Evolutionary conservation across 35 echinoderm and acorn worm species (phyloP).

Genomic region (Eucidaris tribuloides): DNA sequence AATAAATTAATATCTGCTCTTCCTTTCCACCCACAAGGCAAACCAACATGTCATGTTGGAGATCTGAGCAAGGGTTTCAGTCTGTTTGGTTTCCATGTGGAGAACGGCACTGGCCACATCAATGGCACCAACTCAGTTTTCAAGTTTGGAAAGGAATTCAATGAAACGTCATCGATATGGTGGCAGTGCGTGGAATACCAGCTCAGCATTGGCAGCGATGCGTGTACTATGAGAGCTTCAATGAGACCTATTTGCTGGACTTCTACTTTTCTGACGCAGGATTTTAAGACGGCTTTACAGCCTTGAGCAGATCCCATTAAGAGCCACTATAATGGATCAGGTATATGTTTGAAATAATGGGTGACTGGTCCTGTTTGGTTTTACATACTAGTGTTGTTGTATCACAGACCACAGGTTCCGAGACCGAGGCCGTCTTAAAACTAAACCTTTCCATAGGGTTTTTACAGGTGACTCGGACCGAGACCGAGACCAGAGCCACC

Average conservation of each 20-base stretch:
- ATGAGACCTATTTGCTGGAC: slow-evolving; percentile 12
- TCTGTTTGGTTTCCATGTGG: slow-evolving; percentile 48
- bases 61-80: slow-evolving; percentile 4
- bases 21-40: too few relatives aligned
- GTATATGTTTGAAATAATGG: too few relatives aligned
- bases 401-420: too few relatives aligned
- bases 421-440: too few relatives aligned
- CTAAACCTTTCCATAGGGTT: too few relatives aligned
- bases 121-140: slow-evolving; percentile 39
- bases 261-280: slow-evolving; percentile 49
- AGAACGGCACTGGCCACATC: slow-evolving; percentile 30
- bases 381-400: too few relatives aligned
- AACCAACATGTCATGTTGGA: too few relatives aligned
- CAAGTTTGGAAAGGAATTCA: slow-evolving; percentile 52
- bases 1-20: too few relatives aligned
- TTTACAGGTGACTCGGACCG: too few relatives aligned
- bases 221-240: neutral
- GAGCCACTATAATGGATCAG: slow-evolving; percentile 60
- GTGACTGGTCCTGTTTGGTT: too few relatives aligned
- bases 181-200: slow-evolving; percentile 45
- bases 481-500: too few relatives aligned
- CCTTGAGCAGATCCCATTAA: slow-evolving; percentile 16
- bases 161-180: slow-evolving; percentile 62
- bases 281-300: neutral
- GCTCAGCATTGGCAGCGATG: slow-evolving; percentile 57